These are phyloP conservation scores for Cerceris rybyensis DNA, from an alignment of 2,888 invertebrate species.

Conservation along the genomic window DNA sequence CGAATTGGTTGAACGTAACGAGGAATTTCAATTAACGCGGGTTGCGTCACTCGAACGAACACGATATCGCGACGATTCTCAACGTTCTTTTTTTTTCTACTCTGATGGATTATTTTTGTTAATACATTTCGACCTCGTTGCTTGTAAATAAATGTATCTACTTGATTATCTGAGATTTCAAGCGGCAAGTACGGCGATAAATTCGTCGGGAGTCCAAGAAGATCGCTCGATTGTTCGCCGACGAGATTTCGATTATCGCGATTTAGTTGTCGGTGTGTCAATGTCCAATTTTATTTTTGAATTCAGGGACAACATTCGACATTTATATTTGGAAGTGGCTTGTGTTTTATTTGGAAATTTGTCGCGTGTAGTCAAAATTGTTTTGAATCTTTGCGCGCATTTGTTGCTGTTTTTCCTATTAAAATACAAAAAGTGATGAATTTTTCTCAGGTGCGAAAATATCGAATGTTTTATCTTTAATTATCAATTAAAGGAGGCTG, in stretches of 20 bases:
- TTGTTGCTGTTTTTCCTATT: too few relatives aligned
- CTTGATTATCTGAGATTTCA: neutral
- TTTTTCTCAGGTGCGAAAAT: too few relatives aligned
- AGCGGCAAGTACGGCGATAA: neutral
- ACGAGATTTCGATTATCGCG: neutral
- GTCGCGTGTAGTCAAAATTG: too few relatives aligned
- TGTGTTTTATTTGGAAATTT: neutral
- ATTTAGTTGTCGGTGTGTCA: neutral
- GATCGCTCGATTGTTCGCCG: neutral
- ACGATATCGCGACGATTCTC: neutral
- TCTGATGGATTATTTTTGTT: neutral
- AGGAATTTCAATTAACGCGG: too few relatives aligned
- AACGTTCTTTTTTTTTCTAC: neutral
- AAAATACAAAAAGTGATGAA: too few relatives aligned
- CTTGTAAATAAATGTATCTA: neutral
- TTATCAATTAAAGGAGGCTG: too few relatives aligned
- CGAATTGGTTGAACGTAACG: too few relatives aligned
- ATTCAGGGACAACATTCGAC: neutral
- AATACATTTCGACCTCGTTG: neutral
- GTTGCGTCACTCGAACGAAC: too few relatives aligned
- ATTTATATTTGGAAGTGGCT: neutral
- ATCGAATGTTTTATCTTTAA: too few relatives aligned
- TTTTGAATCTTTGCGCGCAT: too few relatives aligned
- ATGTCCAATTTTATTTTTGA: constrained; percentile 9
- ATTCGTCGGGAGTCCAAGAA: neutral